Percentiles rank a stretch among this genome's conserved stretches.
These are phyloP conservation scores for Meriones unguiculatus DNA, from an alignment of 2,113 vertebrate species.

Conservation along the genomic window DNA sequence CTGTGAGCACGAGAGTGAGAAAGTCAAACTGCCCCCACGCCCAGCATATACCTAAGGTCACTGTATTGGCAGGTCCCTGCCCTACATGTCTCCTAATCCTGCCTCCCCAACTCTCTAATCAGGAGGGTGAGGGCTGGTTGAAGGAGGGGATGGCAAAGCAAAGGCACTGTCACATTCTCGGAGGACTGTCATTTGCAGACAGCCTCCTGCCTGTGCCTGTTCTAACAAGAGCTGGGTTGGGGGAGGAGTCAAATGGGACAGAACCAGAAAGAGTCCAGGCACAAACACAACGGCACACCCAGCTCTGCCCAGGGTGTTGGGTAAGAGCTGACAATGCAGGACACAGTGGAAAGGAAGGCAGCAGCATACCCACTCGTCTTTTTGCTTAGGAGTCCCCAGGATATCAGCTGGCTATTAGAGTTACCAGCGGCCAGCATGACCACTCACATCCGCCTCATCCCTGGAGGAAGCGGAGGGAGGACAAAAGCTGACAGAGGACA, in stretches of 20 bases:
- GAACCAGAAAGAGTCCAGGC: neutral
- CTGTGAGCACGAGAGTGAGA: rapidly evolving
- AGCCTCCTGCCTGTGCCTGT: neutral
- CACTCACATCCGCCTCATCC: rapidly evolving
- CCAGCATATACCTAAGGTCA: rapidly evolving
- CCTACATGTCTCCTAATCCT: neutral
- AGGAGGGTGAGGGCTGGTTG: neutral
- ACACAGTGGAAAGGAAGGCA: neutral
- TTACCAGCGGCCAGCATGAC: neutral
- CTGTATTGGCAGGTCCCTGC: neutral
- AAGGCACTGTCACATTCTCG: neutral
- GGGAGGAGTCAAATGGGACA: neutral
- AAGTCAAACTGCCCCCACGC: neutral
- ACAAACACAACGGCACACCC: rapidly evolving
- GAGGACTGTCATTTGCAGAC: neutral
- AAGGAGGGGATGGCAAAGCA: neutral
- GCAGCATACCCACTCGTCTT: neutral
- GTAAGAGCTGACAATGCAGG: too few species aligned
- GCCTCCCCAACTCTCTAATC: neutral
- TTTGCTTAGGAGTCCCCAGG: neutral
- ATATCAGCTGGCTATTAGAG: rapidly evolving
- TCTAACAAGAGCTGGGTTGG: neutral
- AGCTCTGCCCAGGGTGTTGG: too few species aligned
- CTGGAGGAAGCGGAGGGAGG: neutral
- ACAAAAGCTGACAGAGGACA: too few species aligned